A percentile compares a stretch with the other conserved stretches of the same genome.
These are phyloP conservation scores for Horisme vitalbata DNA, from an alignment of 2,888 invertebrate species.

Conservation along the genomic window DNA sequence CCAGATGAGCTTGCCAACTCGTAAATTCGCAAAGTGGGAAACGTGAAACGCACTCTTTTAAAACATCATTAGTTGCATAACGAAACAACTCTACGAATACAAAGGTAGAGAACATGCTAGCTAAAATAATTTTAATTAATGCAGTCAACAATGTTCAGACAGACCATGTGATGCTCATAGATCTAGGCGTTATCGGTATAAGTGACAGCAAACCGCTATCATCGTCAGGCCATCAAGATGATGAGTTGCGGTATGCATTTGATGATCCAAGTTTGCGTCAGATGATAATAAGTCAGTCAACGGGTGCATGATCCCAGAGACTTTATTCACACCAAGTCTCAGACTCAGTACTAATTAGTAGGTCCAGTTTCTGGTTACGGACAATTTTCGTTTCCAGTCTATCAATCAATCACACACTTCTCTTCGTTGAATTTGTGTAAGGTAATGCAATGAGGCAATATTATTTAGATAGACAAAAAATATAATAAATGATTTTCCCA, in stretches of 20 bases:
- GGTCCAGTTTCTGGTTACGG: background rate
- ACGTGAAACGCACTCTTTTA: conserved; percentile 30
- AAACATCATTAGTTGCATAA: conserved; percentile 32
- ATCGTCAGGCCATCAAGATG: conserved; percentile 8
- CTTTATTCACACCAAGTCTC: background rate
- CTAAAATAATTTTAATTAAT: conserved; percentile 9
- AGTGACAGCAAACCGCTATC: conserved; percentile 14
- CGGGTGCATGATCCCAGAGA: conserved; percentile 2
- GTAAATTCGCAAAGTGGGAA: conserved; percentile 32
- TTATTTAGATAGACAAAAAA: too few species aligned
- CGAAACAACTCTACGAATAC: background rate
- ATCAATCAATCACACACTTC: too few species aligned
- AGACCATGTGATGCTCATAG: background rate
- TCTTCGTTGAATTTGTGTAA: too few species aligned
- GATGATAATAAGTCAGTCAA: conserved; percentile 20
- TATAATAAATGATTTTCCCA: too few species aligned
- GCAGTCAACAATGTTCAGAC: conserved; percentile 2
- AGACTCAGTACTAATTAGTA: background rate
- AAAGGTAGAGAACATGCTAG: background rate
- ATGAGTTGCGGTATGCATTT: conserved; percentile 9
- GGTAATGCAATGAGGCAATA: too few species aligned
- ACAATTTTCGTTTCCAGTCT: too few species aligned
- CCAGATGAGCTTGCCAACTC: conserved; percentile 33
- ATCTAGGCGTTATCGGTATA: conserved; percentile 7
- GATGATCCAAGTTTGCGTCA: conserved; percentile 15